Percentiles rank a stretch among this genome's conserved stretches.
phyloP scores from a whole-genome alignment of 2,888 invertebrate species.

The Pteria penguin region DNA sequence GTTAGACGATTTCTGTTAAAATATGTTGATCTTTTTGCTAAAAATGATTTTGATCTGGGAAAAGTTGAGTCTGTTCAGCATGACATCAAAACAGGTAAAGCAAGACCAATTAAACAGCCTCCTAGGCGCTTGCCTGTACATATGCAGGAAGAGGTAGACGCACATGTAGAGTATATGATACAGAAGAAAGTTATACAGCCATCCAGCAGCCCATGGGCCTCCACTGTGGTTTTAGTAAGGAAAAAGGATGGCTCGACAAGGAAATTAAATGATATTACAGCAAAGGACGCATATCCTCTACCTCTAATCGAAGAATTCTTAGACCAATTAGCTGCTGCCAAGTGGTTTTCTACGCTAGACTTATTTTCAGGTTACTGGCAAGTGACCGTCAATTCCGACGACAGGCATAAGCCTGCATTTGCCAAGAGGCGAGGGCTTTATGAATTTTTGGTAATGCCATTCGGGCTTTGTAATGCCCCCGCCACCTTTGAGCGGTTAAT shows the following conservation, averaged over 20 bases:
- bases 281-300: conserved; percentile 26
- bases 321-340: neutral
- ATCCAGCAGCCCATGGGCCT: conserved; percentile 29
- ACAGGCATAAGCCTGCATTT: conserved; percentile 24
- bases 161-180: conserved; percentile 29
- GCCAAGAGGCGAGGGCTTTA: conserved; percentile 11
- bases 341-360: conserved; percentile 18
- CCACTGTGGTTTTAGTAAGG: conserved; percentile 32
- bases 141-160: conserved; percentile 18
- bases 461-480: too few relatives aligned
- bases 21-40: neutral
- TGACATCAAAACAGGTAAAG: conserved; percentile 17
- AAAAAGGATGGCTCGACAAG: conserved; percentile 38
- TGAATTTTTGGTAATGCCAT: conserved; percentile 13
- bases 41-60: neutral
- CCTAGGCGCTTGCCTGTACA: conserved; percentile 27
- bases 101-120: conserved; percentile 29
- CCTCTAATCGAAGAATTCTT: neutral
- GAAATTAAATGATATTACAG: neutral
- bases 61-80: too few relatives aligned
- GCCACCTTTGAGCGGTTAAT: too few relatives aligned
- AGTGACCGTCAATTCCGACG: neutral
- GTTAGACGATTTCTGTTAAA: neutral
- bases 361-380: conserved; percentile 10
- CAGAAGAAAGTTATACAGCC: conserved; percentile 21